Evolutionary conservation across 1,140 invertebrate species (phyloP).

Genomic region (Drosophila arawakana): DNA sequence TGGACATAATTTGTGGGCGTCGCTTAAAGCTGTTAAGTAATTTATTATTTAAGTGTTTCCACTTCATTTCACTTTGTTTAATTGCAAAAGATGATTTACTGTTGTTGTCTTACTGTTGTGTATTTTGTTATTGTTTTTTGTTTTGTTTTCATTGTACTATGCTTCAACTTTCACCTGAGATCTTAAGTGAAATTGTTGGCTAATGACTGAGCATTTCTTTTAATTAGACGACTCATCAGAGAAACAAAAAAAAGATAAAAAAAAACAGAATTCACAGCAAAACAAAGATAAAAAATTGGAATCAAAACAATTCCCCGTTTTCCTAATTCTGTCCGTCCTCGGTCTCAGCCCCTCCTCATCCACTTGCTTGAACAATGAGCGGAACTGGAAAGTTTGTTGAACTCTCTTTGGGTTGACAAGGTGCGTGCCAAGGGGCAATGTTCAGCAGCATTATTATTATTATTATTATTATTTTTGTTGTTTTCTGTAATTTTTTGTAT

Average conservation of each 20-base stretch:
- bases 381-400: slow-evolving; percentile 59
- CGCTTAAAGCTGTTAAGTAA: slow-evolving; percentile 43
- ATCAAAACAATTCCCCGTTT: slow-evolving; percentile 12
- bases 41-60: slow-evolving; percentile 66
- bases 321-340: neutral
- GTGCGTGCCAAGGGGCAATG: slow-evolving; percentile 43
- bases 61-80: slow-evolving; percentile 52
- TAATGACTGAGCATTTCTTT: slow-evolving; percentile 78
- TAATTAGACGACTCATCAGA: slow-evolving; percentile 73
- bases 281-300: neutral
- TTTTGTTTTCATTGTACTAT: slow-evolving; percentile 8
- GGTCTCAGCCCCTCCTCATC: neutral
- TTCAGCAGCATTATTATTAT: slow-evolving; percentile 4
- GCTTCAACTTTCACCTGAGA: slow-evolving; percentile 67
- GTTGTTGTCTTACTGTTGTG: slow-evolving; percentile 35
- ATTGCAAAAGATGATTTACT: slow-evolving; percentile 65
- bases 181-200: slow-evolving; percentile 73
- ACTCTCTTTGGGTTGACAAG: slow-evolving; percentile 45
- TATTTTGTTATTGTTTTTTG: slow-evolving; percentile 6
- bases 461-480: neutral
- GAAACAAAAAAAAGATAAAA: neutral
- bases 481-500: slow-evolving; percentile 25
- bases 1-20: slow-evolving; percentile 58
- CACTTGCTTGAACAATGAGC: slow-evolving; percentile 38
- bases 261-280: slow-evolving; percentile 30